Evolutionary conservation across 53 echinoderm and acorn worm genomes (phyloP).

Genomic region (Echinarachnius parma): DNA sequence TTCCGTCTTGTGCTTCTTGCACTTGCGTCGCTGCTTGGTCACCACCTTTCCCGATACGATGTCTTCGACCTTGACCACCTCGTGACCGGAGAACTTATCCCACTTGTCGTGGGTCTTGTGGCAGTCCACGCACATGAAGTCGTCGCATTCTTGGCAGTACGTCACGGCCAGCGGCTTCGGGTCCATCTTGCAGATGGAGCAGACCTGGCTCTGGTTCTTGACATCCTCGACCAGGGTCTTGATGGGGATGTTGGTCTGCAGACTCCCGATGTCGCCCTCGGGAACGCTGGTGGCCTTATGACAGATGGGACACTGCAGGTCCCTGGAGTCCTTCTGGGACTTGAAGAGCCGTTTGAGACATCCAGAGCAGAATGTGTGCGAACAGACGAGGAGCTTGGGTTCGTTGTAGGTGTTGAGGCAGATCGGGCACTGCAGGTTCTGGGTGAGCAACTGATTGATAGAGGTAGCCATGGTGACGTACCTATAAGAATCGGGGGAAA

Average conservation of each 20-base stretch:
- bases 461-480: conserved; percentile 16
- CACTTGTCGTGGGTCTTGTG: conserved; percentile 31
- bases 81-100: conserved; percentile 12
- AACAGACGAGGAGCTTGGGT: conserved; percentile 11
- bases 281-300: conserved; percentile 2
- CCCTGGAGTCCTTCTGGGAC: background rate
- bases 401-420: conserved; percentile 22
- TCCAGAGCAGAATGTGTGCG: conserved; percentile 24
- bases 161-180: conserved; percentile 7
- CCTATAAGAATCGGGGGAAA: no score
- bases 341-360: conserved; percentile 18
- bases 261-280: background rate
- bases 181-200: conserved; percentile 18
- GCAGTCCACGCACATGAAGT: conserved; percentile 28
- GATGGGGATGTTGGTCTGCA: conserved; percentile 9
- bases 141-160: conserved; percentile 32
- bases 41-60: conserved; percentile 15
- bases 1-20: conserved; percentile 26
- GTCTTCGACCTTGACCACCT: conserved; percentile 13
- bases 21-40: conserved; percentile 11
- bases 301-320: conserved; percentile 23
- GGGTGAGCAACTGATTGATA: conserved; percentile 2
- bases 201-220: conserved; percentile 16
- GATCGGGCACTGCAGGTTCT: conserved; percentile 15
- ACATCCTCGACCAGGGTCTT: conserved; percentile 31